Conservation (phyloP, 1,140 invertebrate species). For the Dufourea novaeangliae region DNA sequence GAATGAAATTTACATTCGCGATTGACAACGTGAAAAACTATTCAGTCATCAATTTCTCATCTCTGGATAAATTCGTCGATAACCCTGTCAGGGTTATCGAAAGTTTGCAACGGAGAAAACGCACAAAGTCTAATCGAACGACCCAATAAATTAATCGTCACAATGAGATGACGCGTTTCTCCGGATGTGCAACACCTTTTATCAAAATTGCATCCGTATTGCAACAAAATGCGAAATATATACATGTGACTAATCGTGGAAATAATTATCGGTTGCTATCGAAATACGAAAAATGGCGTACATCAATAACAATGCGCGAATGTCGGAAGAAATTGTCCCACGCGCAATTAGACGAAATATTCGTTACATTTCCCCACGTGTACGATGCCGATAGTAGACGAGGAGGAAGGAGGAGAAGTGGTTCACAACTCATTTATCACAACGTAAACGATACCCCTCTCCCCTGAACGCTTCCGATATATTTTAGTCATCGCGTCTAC, state of each 20-base stretch:
- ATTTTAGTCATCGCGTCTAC: slow-evolving; percentile 15
- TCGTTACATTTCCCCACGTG: background rate
- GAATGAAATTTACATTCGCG: too few relatives aligned
- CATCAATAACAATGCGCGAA: slow-evolving; percentile 1
- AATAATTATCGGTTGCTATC: slow-evolving; percentile 13
- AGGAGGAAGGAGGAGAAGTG: background rate
- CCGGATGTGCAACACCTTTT: background rate
- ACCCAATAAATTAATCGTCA: background rate
- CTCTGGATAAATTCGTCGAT: background rate
- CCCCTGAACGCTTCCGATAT: background rate
- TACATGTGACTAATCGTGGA: slow-evolving; percentile 13
- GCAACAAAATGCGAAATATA: background rate
- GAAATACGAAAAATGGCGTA: background rate
- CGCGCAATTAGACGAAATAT: background rate
- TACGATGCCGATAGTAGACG: background rate
- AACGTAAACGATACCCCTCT: background rate
- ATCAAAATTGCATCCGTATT: background rate
- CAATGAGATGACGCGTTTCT: background rate
- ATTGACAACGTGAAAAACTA: background rate
- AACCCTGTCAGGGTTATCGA: background rate
- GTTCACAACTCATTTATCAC: slow-evolving; percentile 12
- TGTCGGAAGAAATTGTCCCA: slow-evolving; percentile 4
- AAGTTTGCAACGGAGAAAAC: too few relatives aligned
- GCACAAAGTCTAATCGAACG: background rate
- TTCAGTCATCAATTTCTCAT: background rate